Base-by-base conservation (phyloP, 2,888 invertebrate species). In the Graphium colonna region DNA sequence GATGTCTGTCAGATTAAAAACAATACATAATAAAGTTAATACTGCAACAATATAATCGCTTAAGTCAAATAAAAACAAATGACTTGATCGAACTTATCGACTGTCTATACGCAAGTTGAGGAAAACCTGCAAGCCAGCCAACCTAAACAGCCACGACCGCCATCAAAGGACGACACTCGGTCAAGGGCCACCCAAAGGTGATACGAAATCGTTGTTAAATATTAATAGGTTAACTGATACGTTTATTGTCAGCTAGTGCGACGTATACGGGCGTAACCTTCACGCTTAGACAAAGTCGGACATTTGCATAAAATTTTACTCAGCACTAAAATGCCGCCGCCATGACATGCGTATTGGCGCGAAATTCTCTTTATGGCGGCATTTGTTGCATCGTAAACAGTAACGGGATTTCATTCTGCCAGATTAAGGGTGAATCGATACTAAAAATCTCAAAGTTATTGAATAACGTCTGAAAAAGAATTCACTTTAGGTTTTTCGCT, bases 231-330 rank as follows among this genome's bases (percentile, higher is more conserved):
- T 55, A 55, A 52, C 50, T 50, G 56, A 53, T 39, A 58, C 55
- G 58, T 56, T 57, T 55, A 56, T 52, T 49, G 57, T 51, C 55
- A 52, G 42, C 51, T 43, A 44, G 53, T 51, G 51, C 42, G 46
- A n/a, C 33, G 42, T 53, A 56, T 59, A 60, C 56, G 60, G 61
- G 60, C 15, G 52, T 43, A 52, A 58, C 60, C 65, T 65, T 65
- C 68, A 61, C 60, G 58, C 61, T 43, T 52, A 50, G 55, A 60
- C 67, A 68, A 69, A 70, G 69, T 64, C 62, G 57, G n/a, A 45
- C 17, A 69, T 70, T 70, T 62, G 61, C 69, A 71, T 71, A 68
- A 52, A 51, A 62, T 62, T 67, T 67, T 58, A 57, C 53, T 53
- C 50, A 48, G 31, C 52, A 63, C 57, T 64, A 59, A 62, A 61